Evolutionary conservation across 2,113 vertebrate species (phyloP).

Genomic region (Lophius piscatorius): DNA sequence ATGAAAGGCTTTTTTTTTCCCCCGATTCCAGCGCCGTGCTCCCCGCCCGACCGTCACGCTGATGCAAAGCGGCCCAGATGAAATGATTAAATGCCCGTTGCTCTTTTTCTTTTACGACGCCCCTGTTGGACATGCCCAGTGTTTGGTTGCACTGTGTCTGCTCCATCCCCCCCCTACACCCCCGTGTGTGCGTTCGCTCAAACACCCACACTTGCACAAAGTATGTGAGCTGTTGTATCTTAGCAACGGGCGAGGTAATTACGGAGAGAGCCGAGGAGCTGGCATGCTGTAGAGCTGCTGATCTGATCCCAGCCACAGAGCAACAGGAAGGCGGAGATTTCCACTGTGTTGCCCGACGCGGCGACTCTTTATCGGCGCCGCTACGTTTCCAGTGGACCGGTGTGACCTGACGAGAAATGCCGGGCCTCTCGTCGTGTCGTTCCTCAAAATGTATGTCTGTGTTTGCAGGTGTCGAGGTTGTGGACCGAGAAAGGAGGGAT

Average conservation of each 20-base stretch:
- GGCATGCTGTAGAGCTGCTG: slow-evolving; percentile 83
- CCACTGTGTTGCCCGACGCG: slow-evolving; percentile 71
- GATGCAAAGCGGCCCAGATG: slow-evolving; percentile 27
- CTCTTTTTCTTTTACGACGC: slow-evolving; percentile 68
- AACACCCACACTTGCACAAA: slow-evolving; percentile 82
- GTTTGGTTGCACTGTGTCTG: slow-evolving; percentile 69
- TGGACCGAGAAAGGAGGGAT: slow-evolving; percentile 74
- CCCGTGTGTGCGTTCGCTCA: slow-evolving; percentile 79
- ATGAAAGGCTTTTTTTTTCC: slow-evolving; percentile 45
- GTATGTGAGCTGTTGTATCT: slow-evolving; percentile 85
- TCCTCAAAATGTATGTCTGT: slow-evolving; percentile 56
- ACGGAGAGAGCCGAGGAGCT: slow-evolving; percentile 84
- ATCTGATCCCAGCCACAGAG: slow-evolving; percentile 77
- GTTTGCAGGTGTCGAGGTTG: slow-evolving; percentile 71
- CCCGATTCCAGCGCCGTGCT: slow-evolving; percentile 55
- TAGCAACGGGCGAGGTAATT: slow-evolving; percentile 87
- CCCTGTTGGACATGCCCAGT: slow-evolving; percentile 68
- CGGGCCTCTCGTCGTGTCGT: slow-evolving; percentile 42
- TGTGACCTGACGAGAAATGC: slow-evolving; percentile 10
- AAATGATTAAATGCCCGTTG: slow-evolving; percentile 61
- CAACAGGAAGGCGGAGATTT: slow-evolving; percentile 75
- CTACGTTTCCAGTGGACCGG: slow-evolving; percentile 4
- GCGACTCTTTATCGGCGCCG: slow-evolving; percentile 49
- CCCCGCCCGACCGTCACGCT: slow-evolving; percentile 35
- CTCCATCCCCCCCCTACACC: slow-evolving; percentile 69